Evolutionary conservation across 2,113 vertebrate genomes (phyloP), one percentile per base, ranked within the genome.

Genomic region (Phalacrocorax carbo): DNA sequence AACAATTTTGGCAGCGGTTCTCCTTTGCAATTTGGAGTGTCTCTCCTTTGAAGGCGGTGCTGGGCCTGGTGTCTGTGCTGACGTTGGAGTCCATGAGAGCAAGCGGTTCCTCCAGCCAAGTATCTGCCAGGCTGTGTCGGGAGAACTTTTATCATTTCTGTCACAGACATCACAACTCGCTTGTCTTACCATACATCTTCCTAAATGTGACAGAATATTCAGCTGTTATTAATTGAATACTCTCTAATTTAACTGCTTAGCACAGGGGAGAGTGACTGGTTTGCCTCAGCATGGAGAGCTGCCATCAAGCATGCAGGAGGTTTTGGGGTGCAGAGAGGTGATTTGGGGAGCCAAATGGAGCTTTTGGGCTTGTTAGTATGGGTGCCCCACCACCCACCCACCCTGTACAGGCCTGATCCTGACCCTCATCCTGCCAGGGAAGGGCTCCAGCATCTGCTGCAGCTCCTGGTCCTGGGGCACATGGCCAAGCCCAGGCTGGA

Each of bases 161-260:
- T 99, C 99, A 99, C 99, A 98, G 98, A 99, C 99, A 99, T 99
- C 99, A 98, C 98, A 98, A 98, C 98, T 98, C 97, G 98, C 99
- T 99, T 99, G 99, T 99, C 99, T 99, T 98, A 98, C 98, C 98
- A 98, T 99, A 99, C 99, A 98, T 99, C 98, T 99, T 99, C 98
- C 98, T 98, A 98, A 98, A 98, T 98, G 98, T 99, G 98, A 99
- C 99, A 99, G 99, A 98, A 98, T 97, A 98, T 97, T 98, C 98
- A 98, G 98, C 98, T 98, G 98, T 98, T 99, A 99, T 99, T 99
- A 99, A 99, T 99, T 99, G 99, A 99, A 99, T 99, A 98, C 98
- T 98, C 97, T 98, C 97, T 98, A 98, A 98, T 98, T 98, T 98
- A 98, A 98, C 98, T 96, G 98, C 98, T 98, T 97, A 97, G 97